A percentile compares a stretch with the other conserved stretches of the same genome.
These are phyloP conservation scores for Eudasyphora cyanicolor DNA, from an alignment of 2,888 invertebrate genomes.

Conservation along the genomic window DNA sequence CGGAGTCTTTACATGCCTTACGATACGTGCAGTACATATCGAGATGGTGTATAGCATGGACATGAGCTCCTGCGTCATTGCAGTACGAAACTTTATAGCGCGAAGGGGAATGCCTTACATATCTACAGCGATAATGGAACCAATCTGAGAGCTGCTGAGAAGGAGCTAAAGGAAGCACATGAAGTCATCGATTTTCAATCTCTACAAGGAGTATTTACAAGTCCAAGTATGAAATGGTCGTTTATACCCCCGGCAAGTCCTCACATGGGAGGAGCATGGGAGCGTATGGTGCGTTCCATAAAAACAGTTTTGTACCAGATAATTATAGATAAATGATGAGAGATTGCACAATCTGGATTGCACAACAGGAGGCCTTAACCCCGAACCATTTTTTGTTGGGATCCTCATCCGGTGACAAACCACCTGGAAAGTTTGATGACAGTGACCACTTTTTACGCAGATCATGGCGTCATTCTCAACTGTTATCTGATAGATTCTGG, in stretches of 20 bases:
- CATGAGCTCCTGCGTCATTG: constrained; percentile 38
- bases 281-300: constrained; percentile 42
- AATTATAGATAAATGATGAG: constrained; percentile 36
- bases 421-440: constrained; percentile 62
- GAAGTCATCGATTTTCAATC: not conserved
- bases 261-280: constrained; percentile 41
- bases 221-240: not conserved
- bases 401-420: not conserved
- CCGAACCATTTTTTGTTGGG: constrained; percentile 72
- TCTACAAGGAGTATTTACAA: constrained; percentile 11
- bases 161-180: constrained; percentile 30
- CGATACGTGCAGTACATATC: constrained; percentile 37
- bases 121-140: constrained; percentile 48
- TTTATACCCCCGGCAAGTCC: constrained; percentile 47
- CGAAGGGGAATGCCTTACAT: constrained; percentile 13
- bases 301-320: constrained; percentile 44
- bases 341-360: constrained; percentile 31
- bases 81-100: constrained; percentile 42
- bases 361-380: constrained; percentile 70
- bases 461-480: constrained; percentile 66
- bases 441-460: constrained; percentile 67
- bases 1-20: constrained; percentile 57
- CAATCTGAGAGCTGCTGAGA: constrained; percentile 32
- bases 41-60: constrained; percentile 36
- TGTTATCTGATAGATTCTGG: constrained; percentile 71